phyloP scores from a whole-genome alignment of 2,888 invertebrate genomes.

The Hylaea fasciaria region DNA sequence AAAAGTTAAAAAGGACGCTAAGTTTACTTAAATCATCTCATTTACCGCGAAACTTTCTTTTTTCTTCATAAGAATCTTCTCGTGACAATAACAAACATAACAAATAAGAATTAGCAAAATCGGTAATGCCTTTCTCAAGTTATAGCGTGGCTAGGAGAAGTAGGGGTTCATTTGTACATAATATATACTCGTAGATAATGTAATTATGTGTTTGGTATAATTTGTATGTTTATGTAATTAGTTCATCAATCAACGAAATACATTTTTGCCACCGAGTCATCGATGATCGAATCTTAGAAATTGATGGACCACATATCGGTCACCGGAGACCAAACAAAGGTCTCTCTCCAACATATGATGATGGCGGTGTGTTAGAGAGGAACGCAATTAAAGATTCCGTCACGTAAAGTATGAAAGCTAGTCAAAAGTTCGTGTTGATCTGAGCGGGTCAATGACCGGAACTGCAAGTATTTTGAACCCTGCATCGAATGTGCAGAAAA shows the following conservation, averaged over 20 bases:
- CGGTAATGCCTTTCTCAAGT: too few relatives aligned
- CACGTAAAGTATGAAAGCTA: conserved; percentile 74
- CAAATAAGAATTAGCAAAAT: too few relatives aligned
- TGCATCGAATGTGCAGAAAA: conserved; percentile 2
- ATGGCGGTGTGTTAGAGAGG: conserved; percentile 52
- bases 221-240: neutral
- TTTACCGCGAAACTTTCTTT: too few relatives aligned
- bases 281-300: conserved; percentile 42
- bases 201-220: too few relatives aligned
- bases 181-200: too few relatives aligned
- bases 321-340: conserved; percentile 38
- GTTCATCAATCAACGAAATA: conserved; percentile 7
- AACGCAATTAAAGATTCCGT: conserved; percentile 73
- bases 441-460: conserved; percentile 58
- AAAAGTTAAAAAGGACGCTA: too few relatives aligned
- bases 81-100: too few relatives aligned
- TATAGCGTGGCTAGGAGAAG: too few relatives aligned
- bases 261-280: conserved; percentile 22
- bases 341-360: conserved; percentile 52
- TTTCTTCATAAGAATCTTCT: too few relatives aligned
- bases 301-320: conserved; percentile 31
- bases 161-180: too few relatives aligned
- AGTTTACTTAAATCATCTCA: too few relatives aligned
- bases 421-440: conserved; percentile 68
- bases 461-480: conserved; percentile 57